Evolutionary conservation across 2,797 vertebrate species (phyloP).

Genomic region (Amblyraja radiata): DNA sequence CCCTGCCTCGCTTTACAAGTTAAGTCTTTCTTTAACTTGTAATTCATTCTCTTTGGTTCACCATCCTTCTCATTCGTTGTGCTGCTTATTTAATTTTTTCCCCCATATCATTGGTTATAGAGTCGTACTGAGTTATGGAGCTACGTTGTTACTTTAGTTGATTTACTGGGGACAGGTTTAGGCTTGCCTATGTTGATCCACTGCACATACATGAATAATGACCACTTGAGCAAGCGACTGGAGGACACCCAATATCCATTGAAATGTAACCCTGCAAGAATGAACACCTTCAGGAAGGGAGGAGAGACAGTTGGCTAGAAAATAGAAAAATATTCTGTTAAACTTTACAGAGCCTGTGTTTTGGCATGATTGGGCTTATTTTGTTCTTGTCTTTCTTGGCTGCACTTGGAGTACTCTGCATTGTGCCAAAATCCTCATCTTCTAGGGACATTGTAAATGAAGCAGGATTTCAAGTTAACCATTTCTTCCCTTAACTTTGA

Average conservation of each 20-base stretch:
- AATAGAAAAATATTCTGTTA: slow-evolving; percentile 29
- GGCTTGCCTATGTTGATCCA: neutral
- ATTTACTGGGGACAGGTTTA: neutral
- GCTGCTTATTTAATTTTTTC: neutral
- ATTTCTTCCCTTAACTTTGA: slow-evolving; percentile 21
- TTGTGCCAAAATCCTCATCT: slow-evolving; percentile 18
- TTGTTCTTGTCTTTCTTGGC: slow-evolving; percentile 92
- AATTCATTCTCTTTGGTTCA: neutral
- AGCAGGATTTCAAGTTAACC: slow-evolving; percentile 24
- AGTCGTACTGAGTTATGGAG: neutral
- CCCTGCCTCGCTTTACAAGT: neutral
- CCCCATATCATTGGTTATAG: neutral
- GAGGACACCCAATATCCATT: slow-evolving; percentile 10
- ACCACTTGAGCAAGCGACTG: neutral
- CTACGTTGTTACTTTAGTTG: neutral
- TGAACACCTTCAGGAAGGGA: slow-evolving; percentile 14
- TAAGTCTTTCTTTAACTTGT: neutral
- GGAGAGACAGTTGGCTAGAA: neutral
- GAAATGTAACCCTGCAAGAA: neutral
- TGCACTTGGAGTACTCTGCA: slow-evolving; percentile 72
- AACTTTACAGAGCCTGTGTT: slow-evolving; percentile 60
- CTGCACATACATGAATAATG: neutral
- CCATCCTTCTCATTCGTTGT: neutral
- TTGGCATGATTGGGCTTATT: slow-evolving; percentile 77
- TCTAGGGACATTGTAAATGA: slow-evolving; percentile 25